A percentile compares a stretch with the other conserved stretches of the same genome.
Conservation (phyloP, 2,888 invertebrate species). For the Drosophila tanythrix region DNA sequence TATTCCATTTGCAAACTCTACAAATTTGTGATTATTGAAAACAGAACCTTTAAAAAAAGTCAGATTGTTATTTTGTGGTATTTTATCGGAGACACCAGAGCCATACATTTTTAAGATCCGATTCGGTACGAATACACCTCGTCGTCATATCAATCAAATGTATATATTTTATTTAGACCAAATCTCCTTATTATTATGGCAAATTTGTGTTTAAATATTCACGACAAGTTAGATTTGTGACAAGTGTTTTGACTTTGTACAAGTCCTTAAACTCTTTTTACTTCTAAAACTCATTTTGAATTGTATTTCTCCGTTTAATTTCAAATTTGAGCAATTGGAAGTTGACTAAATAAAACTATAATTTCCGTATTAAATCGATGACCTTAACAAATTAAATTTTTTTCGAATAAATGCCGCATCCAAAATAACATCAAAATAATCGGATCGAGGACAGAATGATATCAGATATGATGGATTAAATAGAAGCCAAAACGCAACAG, state of each 20-base stretch:
- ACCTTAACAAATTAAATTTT: not conserved
- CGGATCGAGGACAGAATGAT: not conserved
- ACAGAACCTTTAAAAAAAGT: not conserved
- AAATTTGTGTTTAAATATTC: not conserved
- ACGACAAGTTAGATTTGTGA: not conserved
- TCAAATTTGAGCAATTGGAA: not conserved
- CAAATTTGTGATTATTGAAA: not conserved
- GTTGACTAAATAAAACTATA: not conserved
- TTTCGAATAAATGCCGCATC: not conserved
- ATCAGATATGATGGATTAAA: constrained; percentile 38
- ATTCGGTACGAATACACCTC: not conserved
- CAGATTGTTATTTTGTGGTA: rapidly evolving
- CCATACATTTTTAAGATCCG: not conserved
- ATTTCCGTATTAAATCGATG: constrained; percentile 8
- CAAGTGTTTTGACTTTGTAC: not conserved
- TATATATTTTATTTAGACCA: not conserved
- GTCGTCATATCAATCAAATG: not conserved
- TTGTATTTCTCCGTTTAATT: not conserved
- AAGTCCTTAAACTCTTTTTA: not conserved
- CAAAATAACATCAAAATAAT: constrained; percentile 20
- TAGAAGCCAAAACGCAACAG: constrained; percentile 18
- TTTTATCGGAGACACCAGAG: not conserved
- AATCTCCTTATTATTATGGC: not conserved
- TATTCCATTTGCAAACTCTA: not conserved
- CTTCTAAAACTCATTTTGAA: not conserved